Evolutionary conservation across 2,113 vertebrate genomes (phyloP), one percentile per base, ranked within the genome.

Genomic region (Cichladusa arquata): DNA sequence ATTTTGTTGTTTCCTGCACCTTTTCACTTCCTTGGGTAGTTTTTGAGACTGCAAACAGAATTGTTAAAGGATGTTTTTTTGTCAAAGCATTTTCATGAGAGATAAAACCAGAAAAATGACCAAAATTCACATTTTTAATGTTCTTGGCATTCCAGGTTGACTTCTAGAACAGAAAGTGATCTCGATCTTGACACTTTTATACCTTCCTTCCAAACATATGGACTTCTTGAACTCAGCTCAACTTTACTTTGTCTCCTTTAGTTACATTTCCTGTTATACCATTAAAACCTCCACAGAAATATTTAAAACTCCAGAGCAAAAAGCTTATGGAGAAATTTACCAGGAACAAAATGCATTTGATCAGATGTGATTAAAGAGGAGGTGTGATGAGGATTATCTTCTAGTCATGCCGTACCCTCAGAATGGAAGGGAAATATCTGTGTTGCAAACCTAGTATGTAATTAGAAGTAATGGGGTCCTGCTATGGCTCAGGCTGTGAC

Each of bases 111-210:
- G 70, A 80, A 86, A 90, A 93, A 45, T 11, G n/a, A 88, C 19
- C 22, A 70, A 90, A 90, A 88, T 74, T 67, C 74, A 14, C 40
- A 66, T 90, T 24, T 7, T 62, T 90, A 47, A 61, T 88, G 69
- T 67, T 61, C 54, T 85, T 77, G 19, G 40, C 56, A 33, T 90
- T 81, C 56, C 69, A 86, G 56, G 53, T 36, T 76, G 36, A 76
- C 7, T 92, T 87, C 48, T 74, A 86, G 47, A 86, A 23, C 8
- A 57, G 82, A 92, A 78, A 69, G 4, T 69, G 24, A 76, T 93
- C 88, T 94, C 83, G 20, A 74, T 91, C 48, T 95, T 93, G 73
- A 65, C 14, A 29, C 58, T 89, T 91, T 88, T 54, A 84, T 92
- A 81, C 18, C 28, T 89, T 89, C 12, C 9, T 79, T 93, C 45